phyloP scores from a whole-genome alignment of 2,113 vertebrate species.

The Chelonoidis abingdonii region DNA sequence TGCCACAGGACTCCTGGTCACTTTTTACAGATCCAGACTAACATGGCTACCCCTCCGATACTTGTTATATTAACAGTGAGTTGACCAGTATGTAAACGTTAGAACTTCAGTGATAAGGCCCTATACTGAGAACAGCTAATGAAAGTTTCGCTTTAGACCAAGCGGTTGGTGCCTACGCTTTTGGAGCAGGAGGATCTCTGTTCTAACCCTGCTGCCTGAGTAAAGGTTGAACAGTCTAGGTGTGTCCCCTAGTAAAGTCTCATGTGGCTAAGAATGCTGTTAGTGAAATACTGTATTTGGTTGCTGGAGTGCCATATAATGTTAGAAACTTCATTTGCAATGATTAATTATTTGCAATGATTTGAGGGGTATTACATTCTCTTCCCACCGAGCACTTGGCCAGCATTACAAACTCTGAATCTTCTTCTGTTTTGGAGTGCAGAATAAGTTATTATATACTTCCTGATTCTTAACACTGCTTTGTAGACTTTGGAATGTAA shows the following conservation, averaged over 20 bases:
- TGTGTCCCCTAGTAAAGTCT: not conserved
- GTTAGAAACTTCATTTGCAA: not conserved
- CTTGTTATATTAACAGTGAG: not conserved
- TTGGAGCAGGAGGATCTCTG: not conserved
- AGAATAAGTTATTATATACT: not conserved
- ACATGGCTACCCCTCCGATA: too few relatives aligned
- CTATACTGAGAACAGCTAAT: not conserved
- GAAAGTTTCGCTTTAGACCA: not conserved
- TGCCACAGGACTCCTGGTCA: too few relatives aligned
- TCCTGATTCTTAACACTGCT: not conserved
- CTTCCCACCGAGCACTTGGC: not conserved
- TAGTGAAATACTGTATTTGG: not conserved
- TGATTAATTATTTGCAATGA: not conserved
- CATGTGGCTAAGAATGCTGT: fast-evolving
- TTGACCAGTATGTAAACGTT: not conserved
- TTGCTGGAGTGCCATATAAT: not conserved
- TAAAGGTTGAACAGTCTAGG: not conserved
- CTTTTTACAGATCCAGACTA: too few relatives aligned
- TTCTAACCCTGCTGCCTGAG: not conserved
- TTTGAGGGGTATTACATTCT: not conserved
- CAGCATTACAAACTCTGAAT: not conserved
- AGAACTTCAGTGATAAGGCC: not conserved
- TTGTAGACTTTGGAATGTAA: not conserved
- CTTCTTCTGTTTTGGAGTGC: not conserved
- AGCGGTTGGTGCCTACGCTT: not conserved